phyloP scores from a whole-genome alignment of 2,888 invertebrate genomes.

The Ferrisia virgata region DNA sequence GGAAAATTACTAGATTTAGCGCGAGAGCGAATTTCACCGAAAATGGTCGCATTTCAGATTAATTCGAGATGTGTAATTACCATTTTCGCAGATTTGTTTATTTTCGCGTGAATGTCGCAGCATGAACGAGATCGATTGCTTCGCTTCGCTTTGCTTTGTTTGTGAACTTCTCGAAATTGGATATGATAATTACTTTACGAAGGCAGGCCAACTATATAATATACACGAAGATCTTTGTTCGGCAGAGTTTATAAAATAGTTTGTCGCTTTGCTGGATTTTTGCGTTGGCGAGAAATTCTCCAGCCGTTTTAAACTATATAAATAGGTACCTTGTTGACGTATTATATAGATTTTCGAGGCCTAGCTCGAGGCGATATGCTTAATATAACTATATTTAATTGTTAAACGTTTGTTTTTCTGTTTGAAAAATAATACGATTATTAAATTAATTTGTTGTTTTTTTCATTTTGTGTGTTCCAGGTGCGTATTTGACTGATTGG shows the following conservation, averaged over 20 bases:
- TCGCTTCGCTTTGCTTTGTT: neutral
- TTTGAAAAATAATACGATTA: neutral
- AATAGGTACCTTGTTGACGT: neutral
- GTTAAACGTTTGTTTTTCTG: neutral
- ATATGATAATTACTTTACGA: neutral
- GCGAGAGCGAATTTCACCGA: neutral
- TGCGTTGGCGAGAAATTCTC: neutral
- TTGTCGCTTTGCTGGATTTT: neutral
- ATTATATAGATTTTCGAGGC: neutral
- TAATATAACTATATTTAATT: neutral
- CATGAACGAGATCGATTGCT: neutral
- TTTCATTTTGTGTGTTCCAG: neutral
- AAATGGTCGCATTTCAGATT: neutral
- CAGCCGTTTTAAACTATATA: too few relatives aligned
- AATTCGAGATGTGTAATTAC: neutral
- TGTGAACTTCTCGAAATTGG: neutral
- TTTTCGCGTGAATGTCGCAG: neutral
- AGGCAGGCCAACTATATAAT: neutral
- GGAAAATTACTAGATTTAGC: neutral
- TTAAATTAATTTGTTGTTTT: neutral
- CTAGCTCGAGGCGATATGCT: neutral
- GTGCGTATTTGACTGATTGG: neutral
- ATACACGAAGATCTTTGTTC: neutral
- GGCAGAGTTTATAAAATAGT: neutral
- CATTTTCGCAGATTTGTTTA: neutral